Evolutionary conservation across 2,888 invertebrate genomes (phyloP), one percentile per base, ranked within the genome.

Genomic region (Synergus japonicus): DNA sequence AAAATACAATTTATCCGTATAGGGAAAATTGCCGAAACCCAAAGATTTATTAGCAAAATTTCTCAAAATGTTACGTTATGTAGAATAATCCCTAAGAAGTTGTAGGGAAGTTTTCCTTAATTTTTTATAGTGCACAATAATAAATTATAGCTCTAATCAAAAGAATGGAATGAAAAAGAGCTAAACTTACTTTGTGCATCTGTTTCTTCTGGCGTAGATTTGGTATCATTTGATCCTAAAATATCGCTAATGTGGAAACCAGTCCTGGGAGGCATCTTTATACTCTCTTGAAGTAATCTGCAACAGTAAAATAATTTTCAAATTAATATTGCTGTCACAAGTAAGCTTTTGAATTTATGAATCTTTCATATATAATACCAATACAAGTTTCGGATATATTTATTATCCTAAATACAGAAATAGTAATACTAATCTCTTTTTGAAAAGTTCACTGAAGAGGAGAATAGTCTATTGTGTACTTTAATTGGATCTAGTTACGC

Each of bases 191-290:
- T 91, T 88, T 89, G 90, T 44, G 88, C 86, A 29, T 91, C 90
- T 0, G 86, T 76, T 13, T 91, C 92, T 41, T 92, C 91, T 4
- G 87, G 84, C 22, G 82, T 84, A 43, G 91, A 90, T 63, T 92
- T 92, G 0, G 93, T 94, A 86, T 96, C 96, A 89, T 97, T 97
- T 87, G 98, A 93, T 87, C 98, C 98, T 89, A 98, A 93, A 89
- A 98, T 98, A 92, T 98, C 98, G 87, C 97, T 97, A 89, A 98
- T 98, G 89, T 97, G 97, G 93, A 98, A 98, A 82, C 98, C 97
- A 0, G 96, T 94, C 86, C 96, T 94, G 77, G 95, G 95, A 0
- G 96, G 96, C 94, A 96, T 95, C 93, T 96, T 96, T 94, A 96
- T 96, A 87, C 95, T 96, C 91, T 97, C 97, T 54, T 73, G 73